These are phyloP conservation scores for Protophormia terraenovae DNA, from an alignment of 2,888 invertebrate species.

Conservation along the genomic window DNA sequence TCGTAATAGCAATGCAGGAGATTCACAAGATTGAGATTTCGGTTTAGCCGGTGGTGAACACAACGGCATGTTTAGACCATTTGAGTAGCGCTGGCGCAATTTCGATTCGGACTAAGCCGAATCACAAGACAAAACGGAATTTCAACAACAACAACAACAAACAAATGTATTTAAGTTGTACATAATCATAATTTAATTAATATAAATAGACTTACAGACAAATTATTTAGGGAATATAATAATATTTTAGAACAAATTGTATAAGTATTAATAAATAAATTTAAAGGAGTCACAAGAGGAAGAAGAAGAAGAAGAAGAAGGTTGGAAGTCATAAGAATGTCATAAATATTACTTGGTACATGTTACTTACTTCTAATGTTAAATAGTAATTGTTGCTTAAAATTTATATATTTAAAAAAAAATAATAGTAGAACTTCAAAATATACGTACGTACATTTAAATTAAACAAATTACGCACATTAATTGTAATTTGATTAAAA, in stretches of 20 bases:
- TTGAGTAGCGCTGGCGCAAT: conserved; percentile 72
- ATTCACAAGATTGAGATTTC: conserved; percentile 80
- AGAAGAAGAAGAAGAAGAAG: too few relatives aligned
- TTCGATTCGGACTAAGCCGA: conserved; percentile 20
- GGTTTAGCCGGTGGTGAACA: conserved; percentile 67
- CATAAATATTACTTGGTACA: conserved; percentile 17
- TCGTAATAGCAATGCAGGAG: conserved; percentile 79
- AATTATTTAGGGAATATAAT: conserved; percentile 57
- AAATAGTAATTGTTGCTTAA: conserved; percentile 60
- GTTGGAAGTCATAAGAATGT: too few relatives aligned
- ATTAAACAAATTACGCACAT: background rate
- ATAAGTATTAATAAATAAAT: background rate
- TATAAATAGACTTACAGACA: conserved; percentile 1
- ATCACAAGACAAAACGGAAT: background rate
- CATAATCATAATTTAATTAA: conserved; percentile 36
- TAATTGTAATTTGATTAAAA: conserved; percentile 18
- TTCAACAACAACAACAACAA: background rate
- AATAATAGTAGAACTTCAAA: conserved; percentile 45
- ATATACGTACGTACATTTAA: conserved; percentile 21
- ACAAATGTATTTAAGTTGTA: conserved; percentile 43
- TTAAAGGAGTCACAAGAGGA: too few relatives aligned
- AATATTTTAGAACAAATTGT: conserved; percentile 27
- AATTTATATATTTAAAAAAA: background rate
- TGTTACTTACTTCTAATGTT: conserved; percentile 61
- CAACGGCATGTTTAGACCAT: conserved; percentile 75